Base-by-base conservation (phyloP, 2,888 invertebrate genomes). In the Lithosia quadra region DNA sequence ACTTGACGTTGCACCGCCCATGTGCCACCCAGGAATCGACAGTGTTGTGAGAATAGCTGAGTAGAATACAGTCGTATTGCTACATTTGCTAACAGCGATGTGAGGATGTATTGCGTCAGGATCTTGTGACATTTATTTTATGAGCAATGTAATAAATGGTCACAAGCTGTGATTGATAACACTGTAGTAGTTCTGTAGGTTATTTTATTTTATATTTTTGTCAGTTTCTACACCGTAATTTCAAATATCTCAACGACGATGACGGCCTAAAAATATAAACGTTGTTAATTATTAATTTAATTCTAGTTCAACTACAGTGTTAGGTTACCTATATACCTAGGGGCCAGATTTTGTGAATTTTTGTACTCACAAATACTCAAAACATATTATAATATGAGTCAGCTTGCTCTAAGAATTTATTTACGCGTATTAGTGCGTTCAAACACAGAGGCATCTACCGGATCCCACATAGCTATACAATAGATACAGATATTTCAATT, bases 1-100 rank as follows among this genome's bases (percentile, higher is more conserved):
- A 85, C 82, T 82, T 79, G 77, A 77, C 78, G 64, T 74, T 58
- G 49, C 36, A 68, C 72, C 71, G 71, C 72, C 72, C 69, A 75
- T 67, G 59, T 69, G 61, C 68, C 74, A 76, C 53, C 67, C 74
- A 68, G 66, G 71, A 73, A 77, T 71, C 67, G 62, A 65, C 61
- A 72, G 77, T 65, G 80, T 83, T 81, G 78, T 77, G 74, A 65
- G 71, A 74, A 73, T 60, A 53, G 9, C 24, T 22, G 39, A 10
- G 53, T 33, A 62, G n/a, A 33, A 59, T 67, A 62, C 59, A 18
- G n/a, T 22, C 61, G 18, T 3, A 59, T 70, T 77, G 55, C 67
- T 56, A 68, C n/a, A n/a, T n/a, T n/a, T n/a, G n/a, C n/a, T n/a
- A n/a, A n/a, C 68, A 73, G 13, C 67, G 63, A 62, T 65, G 62